Evolutionary conservation across 2,888 invertebrate genomes (phyloP).

Genomic region (Galerucella nymphaeae): DNA sequence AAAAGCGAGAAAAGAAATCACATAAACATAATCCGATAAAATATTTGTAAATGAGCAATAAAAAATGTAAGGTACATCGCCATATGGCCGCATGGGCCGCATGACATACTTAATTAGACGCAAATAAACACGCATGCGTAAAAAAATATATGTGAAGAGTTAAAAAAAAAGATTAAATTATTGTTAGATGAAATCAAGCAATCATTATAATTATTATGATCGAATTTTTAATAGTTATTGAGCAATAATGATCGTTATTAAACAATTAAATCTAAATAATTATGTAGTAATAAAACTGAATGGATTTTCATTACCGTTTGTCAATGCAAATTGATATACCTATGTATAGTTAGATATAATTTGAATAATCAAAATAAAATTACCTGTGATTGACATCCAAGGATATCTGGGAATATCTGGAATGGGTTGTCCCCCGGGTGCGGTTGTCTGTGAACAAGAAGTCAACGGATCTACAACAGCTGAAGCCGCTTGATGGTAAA

Average conservation of each 20-base stretch:
- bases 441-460: slow-evolving; percentile 77
- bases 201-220: background rate
- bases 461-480: slow-evolving; percentile 86
- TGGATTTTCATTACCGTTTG: slow-evolving; percentile 25
- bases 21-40: slow-evolving; percentile 3
- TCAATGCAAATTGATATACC: slow-evolving; percentile 16
- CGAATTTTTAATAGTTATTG: slow-evolving; percentile 22
- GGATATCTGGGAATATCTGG: slow-evolving; percentile 94
- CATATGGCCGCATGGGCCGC: slow-evolving; percentile 18
- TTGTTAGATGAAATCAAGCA: slow-evolving; percentile 6
- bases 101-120: slow-evolving; percentile 27
- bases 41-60: slow-evolving; percentile 1
- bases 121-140: slow-evolving; percentile 19
- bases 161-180: slow-evolving; percentile 7
- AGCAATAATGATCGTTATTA: slow-evolving; percentile 19
- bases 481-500: slow-evolving; percentile 86
- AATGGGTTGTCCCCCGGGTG: slow-evolving; percentile 84
- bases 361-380: slow-evolving; percentile 52
- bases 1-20: background rate
- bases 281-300: slow-evolving; percentile 25
- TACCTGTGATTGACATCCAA: slow-evolving; percentile 97
- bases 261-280: slow-evolving; percentile 25
- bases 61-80: background rate
- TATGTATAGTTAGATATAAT: slow-evolving; percentile 8
- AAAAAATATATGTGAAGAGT: background rate